A percentile compares a stretch with the other conserved stretches of the same genome.
phyloP scores from a whole-genome alignment of 2,888 invertebrate genomes.

The Monochamus alternatus region DNA sequence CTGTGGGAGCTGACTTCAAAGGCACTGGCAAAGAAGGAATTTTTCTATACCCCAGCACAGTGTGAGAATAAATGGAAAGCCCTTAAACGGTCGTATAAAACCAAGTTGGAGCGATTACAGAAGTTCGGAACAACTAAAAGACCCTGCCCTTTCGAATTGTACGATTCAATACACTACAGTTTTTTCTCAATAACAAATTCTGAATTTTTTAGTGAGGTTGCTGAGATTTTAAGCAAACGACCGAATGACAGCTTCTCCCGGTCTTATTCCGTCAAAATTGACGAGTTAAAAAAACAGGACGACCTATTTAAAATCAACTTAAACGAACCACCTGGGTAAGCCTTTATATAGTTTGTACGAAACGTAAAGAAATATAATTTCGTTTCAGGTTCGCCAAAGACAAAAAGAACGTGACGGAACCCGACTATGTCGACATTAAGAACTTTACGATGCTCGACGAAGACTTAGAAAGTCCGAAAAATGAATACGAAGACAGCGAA shows the following conservation, averaged over 20 bases:
- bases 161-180: slow-evolving; percentile 24
- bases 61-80: slow-evolving; percentile 54
- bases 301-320: slow-evolving; percentile 38
- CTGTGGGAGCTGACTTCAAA: slow-evolving; percentile 52
- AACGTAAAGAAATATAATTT: not conserved
- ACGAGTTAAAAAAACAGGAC: slow-evolving; percentile 34
- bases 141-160: slow-evolving; percentile 52
- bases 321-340: slow-evolving; percentile 50
- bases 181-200: not conserved
- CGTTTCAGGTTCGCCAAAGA: slow-evolving; percentile 19
- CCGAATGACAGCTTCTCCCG: slow-evolving; percentile 45
- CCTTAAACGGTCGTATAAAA: slow-evolving; percentile 46
- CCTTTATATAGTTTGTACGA: not conserved
- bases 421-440: slow-evolving; percentile 25
- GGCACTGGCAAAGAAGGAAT: slow-evolving; percentile 47
- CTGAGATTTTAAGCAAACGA: slow-evolving; percentile 49
- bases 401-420: not conserved
- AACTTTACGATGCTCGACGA: slow-evolving; percentile 32
- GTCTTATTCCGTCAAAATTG: slow-evolving; percentile 25
- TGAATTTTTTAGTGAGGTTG: slow-evolving; percentile 45
- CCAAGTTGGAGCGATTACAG: slow-evolving; percentile 44
- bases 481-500: slow-evolving; percentile 27
- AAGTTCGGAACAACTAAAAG: slow-evolving; percentile 44
- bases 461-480: slow-evolving; percentile 24
- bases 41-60: slow-evolving; percentile 44